A percentile compares a stretch with the other conserved stretches of the same genome.
phyloP scores from a whole-genome alignment of 1,140 invertebrate species.

The Cyrtorhinus lividipennis region DNA sequence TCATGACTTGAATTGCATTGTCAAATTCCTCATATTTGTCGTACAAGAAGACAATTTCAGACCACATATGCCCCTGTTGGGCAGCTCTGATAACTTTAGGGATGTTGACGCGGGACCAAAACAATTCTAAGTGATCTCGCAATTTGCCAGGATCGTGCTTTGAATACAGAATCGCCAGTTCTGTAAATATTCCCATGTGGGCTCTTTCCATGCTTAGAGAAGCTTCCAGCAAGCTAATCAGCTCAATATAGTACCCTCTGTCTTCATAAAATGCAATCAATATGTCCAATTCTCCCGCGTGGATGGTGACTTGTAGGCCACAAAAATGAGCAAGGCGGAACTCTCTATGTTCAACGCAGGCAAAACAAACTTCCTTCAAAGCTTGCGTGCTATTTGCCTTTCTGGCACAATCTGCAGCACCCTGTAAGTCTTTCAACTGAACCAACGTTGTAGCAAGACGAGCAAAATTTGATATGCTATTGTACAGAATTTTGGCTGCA shows the following conservation, averaged over 20 bases:
- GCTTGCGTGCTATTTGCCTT: slow-evolving; percentile 97
- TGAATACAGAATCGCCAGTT: slow-evolving; percentile 95
- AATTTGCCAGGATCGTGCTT: slow-evolving; percentile 98
- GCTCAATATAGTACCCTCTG: slow-evolving; percentile 92
- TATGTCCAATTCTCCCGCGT: slow-evolving; percentile 97
- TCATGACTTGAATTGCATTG: slow-evolving; percentile 97
- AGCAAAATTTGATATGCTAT: slow-evolving; percentile 97
- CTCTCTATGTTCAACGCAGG: slow-evolving; percentile 94
- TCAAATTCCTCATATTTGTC: slow-evolving; percentile 99
- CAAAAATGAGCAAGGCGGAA: slow-evolving; percentile 98
- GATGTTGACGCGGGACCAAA: slow-evolving; percentile 99
- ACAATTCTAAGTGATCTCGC: slow-evolving; percentile 97
- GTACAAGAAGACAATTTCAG: slow-evolving; percentile 96
- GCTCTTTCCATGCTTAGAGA: slow-evolving; percentile 91
- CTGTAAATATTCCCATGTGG: slow-evolving; percentile 99
- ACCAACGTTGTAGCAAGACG: slow-evolving; percentile 91
- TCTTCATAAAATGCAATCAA: slow-evolving; percentile 96
- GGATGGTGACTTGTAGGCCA: slow-evolving; percentile 96
- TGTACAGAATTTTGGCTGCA: slow-evolving; percentile 93
- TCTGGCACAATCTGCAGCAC: slow-evolving; percentile 92
- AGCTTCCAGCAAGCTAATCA: slow-evolving; percentile 90
- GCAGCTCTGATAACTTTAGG: slow-evolving; percentile 93
- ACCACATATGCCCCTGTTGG: slow-evolving; percentile 96
- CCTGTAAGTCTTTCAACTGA: slow-evolving; percentile 94
- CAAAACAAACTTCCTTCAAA: slow-evolving; percentile 99